Conservation (phyloP, 2,113 vertebrate species). For the Piprites chloris region DNA sequence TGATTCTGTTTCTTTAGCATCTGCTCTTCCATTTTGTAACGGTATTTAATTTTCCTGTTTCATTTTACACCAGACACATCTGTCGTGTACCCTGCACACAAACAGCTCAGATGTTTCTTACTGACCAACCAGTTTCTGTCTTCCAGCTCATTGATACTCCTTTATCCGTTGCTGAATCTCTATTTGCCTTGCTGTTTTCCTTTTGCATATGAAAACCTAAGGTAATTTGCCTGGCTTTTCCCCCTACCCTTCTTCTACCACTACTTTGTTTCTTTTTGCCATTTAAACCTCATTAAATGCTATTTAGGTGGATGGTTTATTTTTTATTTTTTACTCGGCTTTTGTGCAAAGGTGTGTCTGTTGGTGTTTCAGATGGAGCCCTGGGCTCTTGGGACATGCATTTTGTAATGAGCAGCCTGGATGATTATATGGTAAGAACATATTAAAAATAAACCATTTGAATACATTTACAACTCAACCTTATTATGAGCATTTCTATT, state of each 20-base stretch:
- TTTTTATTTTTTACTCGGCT: neutral
- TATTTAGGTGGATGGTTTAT: neutral
- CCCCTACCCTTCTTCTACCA: neutral
- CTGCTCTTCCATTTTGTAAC: rapidly evolving
- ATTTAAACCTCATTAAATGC: neutral
- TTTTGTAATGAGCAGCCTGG: neutral
- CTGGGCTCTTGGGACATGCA: neutral
- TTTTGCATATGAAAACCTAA: neutral
- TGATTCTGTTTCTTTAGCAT: neutral
- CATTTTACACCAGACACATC: neutral
- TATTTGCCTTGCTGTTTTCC: neutral
- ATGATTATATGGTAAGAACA: neutral
- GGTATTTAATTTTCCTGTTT: neutral
- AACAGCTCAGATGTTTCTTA: neutral
- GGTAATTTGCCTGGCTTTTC: neutral
- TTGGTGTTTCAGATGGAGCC: conserved; percentile 23
- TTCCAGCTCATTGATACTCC: neutral
- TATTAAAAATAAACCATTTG: neutral
- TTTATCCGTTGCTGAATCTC: neutral
- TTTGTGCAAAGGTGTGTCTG: neutral
- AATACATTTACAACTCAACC: neutral
- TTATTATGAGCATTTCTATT: neutral
- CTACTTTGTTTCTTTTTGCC: neutral
- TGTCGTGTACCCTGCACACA: neutral
- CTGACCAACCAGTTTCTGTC: neutral